Evolutionary conservation across 1,140 invertebrate genomes (phyloP).

Genomic region (Anoplolepis gracilipes): DNA sequence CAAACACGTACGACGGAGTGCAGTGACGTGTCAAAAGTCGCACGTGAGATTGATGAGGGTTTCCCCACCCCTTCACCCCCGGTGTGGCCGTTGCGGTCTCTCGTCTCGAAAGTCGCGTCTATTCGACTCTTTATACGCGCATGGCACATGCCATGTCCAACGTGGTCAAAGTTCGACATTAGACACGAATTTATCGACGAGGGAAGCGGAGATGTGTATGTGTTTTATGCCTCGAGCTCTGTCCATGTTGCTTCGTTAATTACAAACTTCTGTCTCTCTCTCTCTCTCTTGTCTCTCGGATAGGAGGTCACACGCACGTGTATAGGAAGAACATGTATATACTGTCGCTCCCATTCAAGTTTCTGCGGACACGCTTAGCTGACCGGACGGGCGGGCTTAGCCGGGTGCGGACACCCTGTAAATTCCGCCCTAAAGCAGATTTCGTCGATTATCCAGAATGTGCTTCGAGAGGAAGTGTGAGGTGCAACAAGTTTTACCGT

Average conservation of each 20-base stretch:
- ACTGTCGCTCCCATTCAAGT: constrained; percentile 16
- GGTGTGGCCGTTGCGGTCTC: constrained; percentile 5
- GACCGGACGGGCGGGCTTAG: constrained; percentile 16
- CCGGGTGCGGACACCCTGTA: constrained; percentile 22
- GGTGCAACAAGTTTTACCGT: constrained; percentile 54
- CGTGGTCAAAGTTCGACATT: constrained; percentile 52
- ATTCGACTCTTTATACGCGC: constrained; percentile 29
- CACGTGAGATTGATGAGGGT: constrained; percentile 73
- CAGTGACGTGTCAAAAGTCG: constrained; percentile 73
- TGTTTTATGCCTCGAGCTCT: constrained; percentile 44
- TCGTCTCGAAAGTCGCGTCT: constrained; percentile 27
- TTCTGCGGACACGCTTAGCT: constrained; percentile 13
- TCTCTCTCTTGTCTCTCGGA: background rate
- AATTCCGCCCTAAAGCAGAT: constrained; percentile 57
- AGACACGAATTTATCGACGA: constrained; percentile 27
- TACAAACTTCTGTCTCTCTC: constrained; percentile 23
- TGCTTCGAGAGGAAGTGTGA: constrained; percentile 32
- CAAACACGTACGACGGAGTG: constrained; percentile 61
- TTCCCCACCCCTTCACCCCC: too few relatives aligned
- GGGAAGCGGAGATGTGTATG: background rate
- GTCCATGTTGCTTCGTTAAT: constrained; percentile 57
- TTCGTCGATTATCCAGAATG: constrained; percentile 53
- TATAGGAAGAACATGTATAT: constrained; percentile 9
- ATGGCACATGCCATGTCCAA: constrained; percentile 9
- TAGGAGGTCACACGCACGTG: constrained; percentile 47